Evolutionary conservation across 2,797 vertebrate genomes (phyloP), one percentile per base, ranked within the genome.

Genomic region (Cottoperca gobio): DNA sequence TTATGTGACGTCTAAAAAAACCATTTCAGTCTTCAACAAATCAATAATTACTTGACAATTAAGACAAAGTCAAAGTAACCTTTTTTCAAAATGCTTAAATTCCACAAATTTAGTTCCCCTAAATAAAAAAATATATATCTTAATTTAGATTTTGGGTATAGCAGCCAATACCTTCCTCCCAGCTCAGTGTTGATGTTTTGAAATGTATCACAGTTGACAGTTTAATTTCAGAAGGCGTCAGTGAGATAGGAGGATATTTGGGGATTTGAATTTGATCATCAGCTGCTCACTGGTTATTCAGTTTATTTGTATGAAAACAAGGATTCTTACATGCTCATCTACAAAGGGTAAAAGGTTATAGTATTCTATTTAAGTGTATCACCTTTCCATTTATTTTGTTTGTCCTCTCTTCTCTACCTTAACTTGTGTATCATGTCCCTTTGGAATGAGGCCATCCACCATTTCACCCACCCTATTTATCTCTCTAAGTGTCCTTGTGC

Each of bases 381-480:
- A 8, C 24, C 2, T 53, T n/a, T 52, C 33, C 24, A 43, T 69
- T 9, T 54, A 13, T 12, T 68, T 49, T 73, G 28, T 58, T 35
- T 35, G n/a, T 39, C 8, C 45, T 52, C 61, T 37, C 28, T 11
- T 43, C 12, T n/a, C 53, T 45, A 70, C 65, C 64, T 52, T 8
- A 53, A 28, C 33, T 60, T 14, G n/a, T 70, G 54, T 67, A 33
- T 54, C 16, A 21, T 45, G 40, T 67, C 52, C 19, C 17, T 53
- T 48, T 60, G 70, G 48, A 80, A 74, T 50, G 42, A 74, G 43
- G 42, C 59, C 78, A 78, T 54, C 17, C 52, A 55, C 43, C 19
- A 21, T 52, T 50, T 72, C 8, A 64, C 66, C 35, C 19, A 55
- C 52, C 35, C 23, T 19, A 45, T 78, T 67, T 26, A 58, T 65